phyloP scores from a whole-genome alignment of 1,140 invertebrate genomes.

The Yoshiicerus persimilis region DNA sequence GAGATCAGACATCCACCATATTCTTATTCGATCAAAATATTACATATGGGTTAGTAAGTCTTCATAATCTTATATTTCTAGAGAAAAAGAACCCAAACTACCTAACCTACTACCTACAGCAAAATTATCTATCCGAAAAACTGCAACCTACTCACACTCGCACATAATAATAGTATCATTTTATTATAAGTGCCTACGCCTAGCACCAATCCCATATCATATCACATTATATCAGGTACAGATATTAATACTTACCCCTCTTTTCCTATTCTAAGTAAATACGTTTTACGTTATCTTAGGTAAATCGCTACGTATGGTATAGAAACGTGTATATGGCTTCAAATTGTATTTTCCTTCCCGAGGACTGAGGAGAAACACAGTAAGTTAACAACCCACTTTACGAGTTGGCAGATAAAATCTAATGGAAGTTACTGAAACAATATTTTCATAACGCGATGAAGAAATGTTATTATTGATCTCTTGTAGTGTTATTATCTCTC shows the following conservation, averaged over 20 bases:
- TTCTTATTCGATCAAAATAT: background rate
- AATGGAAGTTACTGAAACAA: background rate
- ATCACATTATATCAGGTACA: background rate
- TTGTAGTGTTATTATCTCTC: background rate
- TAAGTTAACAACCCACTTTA: background rate
- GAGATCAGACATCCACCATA: background rate
- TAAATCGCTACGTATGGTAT: background rate
- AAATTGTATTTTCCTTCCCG: background rate
- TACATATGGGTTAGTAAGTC: background rate
- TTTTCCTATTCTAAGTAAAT: no score
- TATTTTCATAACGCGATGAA: background rate
- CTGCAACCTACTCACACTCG: no score
- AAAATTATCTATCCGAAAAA: no score
- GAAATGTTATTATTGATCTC: background rate
- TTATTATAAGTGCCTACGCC: background rate
- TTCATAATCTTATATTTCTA: background rate
- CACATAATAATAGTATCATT: background rate
- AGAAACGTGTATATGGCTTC: background rate
- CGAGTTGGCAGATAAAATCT: slow-evolving; percentile 10
- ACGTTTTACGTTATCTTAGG: no score
- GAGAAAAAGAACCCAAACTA: background rate
- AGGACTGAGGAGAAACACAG: background rate
- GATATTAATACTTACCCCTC: no score
- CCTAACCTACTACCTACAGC: no score
- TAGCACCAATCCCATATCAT: background rate